Evolutionary conservation across 2,113 vertebrate genomes (phyloP).

Genomic region (Urocynchramus pylzowi): DNA sequence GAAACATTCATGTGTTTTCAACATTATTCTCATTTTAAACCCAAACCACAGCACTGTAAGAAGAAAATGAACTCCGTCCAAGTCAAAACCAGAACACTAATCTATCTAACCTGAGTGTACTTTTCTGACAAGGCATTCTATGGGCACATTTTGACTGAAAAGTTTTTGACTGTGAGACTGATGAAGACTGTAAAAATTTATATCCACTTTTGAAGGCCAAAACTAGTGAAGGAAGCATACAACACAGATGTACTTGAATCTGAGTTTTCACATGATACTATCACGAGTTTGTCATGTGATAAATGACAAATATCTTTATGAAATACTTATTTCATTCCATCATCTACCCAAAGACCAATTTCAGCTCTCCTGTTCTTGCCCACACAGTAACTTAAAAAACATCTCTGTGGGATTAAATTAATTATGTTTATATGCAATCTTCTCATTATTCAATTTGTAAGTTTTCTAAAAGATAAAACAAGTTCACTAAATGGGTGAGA

Average conservation of each 20-base stretch:
- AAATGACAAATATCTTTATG: no score
- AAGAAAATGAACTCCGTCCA: neutral
- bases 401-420: slow-evolving; percentile 12
- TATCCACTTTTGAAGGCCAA: neutral
- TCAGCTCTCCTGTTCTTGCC: neutral
- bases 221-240: neutral
- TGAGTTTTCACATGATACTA: neutral
- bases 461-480: neutral
- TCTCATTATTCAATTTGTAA: neutral
- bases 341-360: neutral
- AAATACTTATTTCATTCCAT: neutral
- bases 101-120: neutral
- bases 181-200: neutral
- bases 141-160: neutral
- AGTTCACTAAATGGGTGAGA: neutral
- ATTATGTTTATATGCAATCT: neutral
- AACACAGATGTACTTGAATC: neutral
- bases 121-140: neutral
- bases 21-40: neutral
- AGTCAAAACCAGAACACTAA: neutral
- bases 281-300: neutral
- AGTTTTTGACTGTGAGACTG: neutral
- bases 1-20: neutral
- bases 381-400: neutral
- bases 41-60: neutral